phyloP scores from a whole-genome alignment of 2,888 invertebrate genomes.

The Andricus quercusramuli region DNA sequence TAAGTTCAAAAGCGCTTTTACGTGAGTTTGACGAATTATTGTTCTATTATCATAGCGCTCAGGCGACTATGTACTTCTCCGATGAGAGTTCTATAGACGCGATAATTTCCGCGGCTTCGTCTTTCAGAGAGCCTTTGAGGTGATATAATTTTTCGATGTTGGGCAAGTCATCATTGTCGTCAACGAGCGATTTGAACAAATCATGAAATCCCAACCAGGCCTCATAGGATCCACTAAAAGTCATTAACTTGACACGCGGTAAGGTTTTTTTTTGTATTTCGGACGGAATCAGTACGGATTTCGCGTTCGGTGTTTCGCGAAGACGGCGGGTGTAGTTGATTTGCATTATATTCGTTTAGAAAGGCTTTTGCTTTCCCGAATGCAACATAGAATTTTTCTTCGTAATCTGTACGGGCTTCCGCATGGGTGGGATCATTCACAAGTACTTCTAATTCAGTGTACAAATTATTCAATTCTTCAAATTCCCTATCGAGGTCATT shows the following conservation, averaged over 20 bases:
- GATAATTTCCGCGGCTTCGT: too few relatives aligned
- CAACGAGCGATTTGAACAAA: too few relatives aligned
- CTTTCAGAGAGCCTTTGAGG: too few relatives aligned
- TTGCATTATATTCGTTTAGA: not conserved
- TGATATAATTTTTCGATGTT: too few relatives aligned
- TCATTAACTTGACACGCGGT: slow-evolving; percentile 24
- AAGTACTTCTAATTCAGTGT: not conserved
- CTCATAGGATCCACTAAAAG: not conserved
- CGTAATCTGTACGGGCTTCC: not conserved
- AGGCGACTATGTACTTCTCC: too few relatives aligned
- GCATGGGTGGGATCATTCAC: not conserved
- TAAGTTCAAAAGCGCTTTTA: too few relatives aligned
- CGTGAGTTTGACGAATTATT: too few relatives aligned
- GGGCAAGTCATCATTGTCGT: too few relatives aligned
- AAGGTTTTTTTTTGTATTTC: slow-evolving; percentile 22
- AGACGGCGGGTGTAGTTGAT: not conserved
- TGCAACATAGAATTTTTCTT: too few relatives aligned
- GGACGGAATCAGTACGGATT: not conserved
- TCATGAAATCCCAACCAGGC: too few relatives aligned
- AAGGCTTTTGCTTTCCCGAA: not conserved
- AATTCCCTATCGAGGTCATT: not conserved
- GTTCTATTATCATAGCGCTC: too few relatives aligned
- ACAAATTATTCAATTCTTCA: not conserved
- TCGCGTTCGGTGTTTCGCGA: not conserved
- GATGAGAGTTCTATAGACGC: too few relatives aligned